Evolutionary conservation across 2,113 vertebrate genomes (phyloP), one percentile per base, ranked within the genome.

Genomic region (Pelvicachromis taeniatus): DNA sequence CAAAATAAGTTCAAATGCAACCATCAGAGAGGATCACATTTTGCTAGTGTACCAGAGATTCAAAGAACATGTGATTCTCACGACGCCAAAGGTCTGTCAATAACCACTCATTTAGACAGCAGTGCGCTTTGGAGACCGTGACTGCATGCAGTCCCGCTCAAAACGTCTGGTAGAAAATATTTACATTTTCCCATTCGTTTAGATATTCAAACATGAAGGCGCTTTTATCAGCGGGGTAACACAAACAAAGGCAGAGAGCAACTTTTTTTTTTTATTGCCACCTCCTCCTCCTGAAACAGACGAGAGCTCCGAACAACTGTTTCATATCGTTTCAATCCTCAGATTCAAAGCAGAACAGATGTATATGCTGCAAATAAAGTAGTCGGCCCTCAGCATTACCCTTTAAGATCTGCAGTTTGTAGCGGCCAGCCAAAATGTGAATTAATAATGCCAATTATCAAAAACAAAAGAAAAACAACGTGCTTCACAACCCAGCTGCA

Each of bases 1-100:
- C 95, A 97, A 95, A 95, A 95, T 95, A 95, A 95, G 95, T 96
- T 96, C 94, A 95, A 95, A 96, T 93, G 90, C 90, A 92, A 86
- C 89, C 95, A 95, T 96, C 95, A 95, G 94, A 96, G 94, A 95
- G 92, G 95, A 96, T 96, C 92, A 90, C 91, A 95, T 95, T 75
- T 95, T 95, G 94, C 93, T 93, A 55, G 95, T 93, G 87, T 93
- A 94, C 89, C 94, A 91, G 88, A 87, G 84, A 95, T 95, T 95
- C 94, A 95, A 95, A 95, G 94, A 95, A 93, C 93, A 91, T 87
- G 87, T 68, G 93, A 95, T 91, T 93, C 94, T 94, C 92, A 85
- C 70, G 92, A 93, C 88, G 92, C 93, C 92, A 93, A 94, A 93
- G 95, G 92, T 94, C 95, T 96, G 96, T 96, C 95, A 96, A 95